Evolutionary conservation across 2,888 invertebrate species (phyloP), one percentile per base, ranked within the genome.

Genomic region (Crepidodera aurea): DNA sequence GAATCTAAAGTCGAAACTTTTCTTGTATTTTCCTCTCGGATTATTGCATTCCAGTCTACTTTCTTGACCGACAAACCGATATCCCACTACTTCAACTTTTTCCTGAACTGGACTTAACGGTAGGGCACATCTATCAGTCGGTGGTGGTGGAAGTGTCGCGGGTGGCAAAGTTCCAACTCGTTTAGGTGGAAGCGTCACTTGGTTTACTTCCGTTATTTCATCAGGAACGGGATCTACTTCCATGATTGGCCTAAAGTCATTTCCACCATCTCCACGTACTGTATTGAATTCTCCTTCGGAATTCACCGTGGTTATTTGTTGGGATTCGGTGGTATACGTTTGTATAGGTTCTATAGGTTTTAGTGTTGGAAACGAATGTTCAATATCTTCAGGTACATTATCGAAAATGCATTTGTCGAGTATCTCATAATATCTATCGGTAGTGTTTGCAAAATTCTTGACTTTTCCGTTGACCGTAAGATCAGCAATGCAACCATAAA

Each of bases 401-500:
- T 82, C 82, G 22, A 81, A 63, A 12, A 84, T 81, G 73, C 90
- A 90, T 62, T 84, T 86, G 37, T 88, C 88, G 6, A 90, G 79
- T 48, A 85, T 83, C 44, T 87, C 88, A 50, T 84, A 82, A 27
- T 82, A 82, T 66, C 83, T 84, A 65, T 89, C 87, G 0, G 85
- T 85, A 1, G 87, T 84, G 68, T 87, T 86, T 0, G 91, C 92
- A 78, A 93, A 92, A 77, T 93, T 92, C 48, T 93, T 84, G 51
- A 90, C 88, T 60, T 87, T 85, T 1, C 92, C 92, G 77, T 97
- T 96, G 53, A 97, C 82, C 0, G 94, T 94, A 0, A 94, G 91
- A 79, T 98, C 98, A 0, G 93, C 94, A 40, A 99, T 89, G 80
- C 98, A 98, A 1, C 98, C 98, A 19, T 86, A 83, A 77, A 96